Base-by-base conservation (phyloP, 2,797 vertebrate species). In the Esox lucius region DNA sequence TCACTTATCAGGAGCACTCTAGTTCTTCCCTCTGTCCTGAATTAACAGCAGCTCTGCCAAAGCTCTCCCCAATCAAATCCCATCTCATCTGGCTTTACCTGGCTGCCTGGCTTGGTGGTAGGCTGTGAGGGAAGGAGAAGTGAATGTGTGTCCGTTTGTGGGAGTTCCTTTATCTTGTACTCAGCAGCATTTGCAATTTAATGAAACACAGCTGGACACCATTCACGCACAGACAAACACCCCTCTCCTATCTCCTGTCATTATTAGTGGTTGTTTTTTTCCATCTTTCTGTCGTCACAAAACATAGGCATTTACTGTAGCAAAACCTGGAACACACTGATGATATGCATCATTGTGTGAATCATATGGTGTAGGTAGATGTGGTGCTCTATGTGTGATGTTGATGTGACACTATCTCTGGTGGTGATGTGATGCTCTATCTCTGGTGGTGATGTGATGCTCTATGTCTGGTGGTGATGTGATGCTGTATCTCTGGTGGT, bases 11-110 rank as follows among this genome's bases (percentile, higher is more conserved):
- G 73, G 83, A 84, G 90, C 82, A 80, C 89, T 90, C 93, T 92
- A 77, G 64, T 35, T 66, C 59, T 16, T 67, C 33, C 17, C 16
- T 19, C 65, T 39, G 65, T 82, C 90, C 91, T 91, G 94, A 95
- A 96, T 95, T 94, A 95, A 95, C 93, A 93, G 93, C 81, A 12
- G 89, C 83, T 90, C 77, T 53, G 80, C 83, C 67, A 46, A 46
- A 46, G 42, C 42, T 86, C 84, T 79, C 87, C 81, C 87, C 78
- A 46, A 46, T 59, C 56, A 69, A 82, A 90, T 88, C 70, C 62
- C 67, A 81, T 81, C 78, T 84, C 80, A 61, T 85, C 85, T 84
- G 79, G 49, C 67, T 74, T 68, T 71, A 42, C 12, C 65, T 66
- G 64, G 1, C 67, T 70, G 22, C 46, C 22, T 79, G 48, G 46